Evolutionary conservation across 1,140 invertebrate genomes (phyloP), one percentile per base, ranked within the genome.

Genomic region (Drosophila fuyamai): DNA sequence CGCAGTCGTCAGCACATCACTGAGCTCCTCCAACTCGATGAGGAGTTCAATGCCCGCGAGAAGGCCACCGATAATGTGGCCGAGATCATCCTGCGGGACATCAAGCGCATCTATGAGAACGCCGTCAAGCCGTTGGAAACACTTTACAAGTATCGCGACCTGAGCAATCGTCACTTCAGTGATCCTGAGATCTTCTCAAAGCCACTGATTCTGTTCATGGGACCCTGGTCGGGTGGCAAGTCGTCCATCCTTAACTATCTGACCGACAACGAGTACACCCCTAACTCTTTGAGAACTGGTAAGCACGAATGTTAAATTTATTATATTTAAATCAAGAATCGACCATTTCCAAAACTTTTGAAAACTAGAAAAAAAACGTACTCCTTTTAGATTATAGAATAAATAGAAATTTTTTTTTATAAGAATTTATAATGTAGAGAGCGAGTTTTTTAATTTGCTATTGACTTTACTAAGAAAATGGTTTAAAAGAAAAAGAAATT

Each of bases 131-230:
- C 97, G 8, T 93, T 98, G 80, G 98, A 98, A 94, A 95, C 94
- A 9, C 92, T 97, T 14, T 98, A 98, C 92, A 98, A 98, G 92
- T 98, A 98, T 86, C 95, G 97, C 84, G 97, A 98, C 91, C 94
- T 98, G 43, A 98, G 97, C 85, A 98, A 98, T 85, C 94, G 97
- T 72, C 97, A 98, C 93, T 97, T 97, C 90, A 96, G 97, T 93
- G 97, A 98, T 94, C 96, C 97, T 7, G 97, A 98, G 94, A 98
- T 98, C 91, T 98, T 98, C 93, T 98, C 97, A 0, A 98, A 98
- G 92, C 98, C 98, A 8, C 93, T 98, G 85, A 94, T 98, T 46
- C 93, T 99, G 0, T 98, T 99, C 83, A 97, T 98, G 96, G 98
- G 98, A 40, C 97, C 98, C 23, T 98, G 97, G 97, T 98, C 97